These are phyloP conservation scores for Chelon auratus DNA, from an alignment of 2,797 vertebrate species.

Conservation along the genomic window DNA sequence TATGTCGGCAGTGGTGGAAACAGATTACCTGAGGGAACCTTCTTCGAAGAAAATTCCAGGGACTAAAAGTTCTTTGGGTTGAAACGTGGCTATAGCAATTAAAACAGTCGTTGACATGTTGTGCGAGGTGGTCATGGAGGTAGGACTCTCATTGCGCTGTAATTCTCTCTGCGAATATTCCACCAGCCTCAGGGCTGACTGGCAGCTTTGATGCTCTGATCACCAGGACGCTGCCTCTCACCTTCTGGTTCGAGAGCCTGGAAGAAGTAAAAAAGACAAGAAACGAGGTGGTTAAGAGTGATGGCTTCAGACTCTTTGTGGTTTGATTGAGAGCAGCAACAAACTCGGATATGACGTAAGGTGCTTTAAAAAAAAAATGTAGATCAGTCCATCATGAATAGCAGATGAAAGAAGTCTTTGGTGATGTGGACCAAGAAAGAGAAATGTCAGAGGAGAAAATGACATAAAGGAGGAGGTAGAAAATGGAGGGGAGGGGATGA, in stretches of 20 bases:
- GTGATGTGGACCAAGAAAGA: conserved; percentile 77
- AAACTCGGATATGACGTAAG: conserved; percentile 69
- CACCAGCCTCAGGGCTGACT: conserved; percentile 68
- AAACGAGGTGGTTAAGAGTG: conserved; percentile 63
- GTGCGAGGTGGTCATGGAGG: conserved; percentile 51
- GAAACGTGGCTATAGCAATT: conserved; percentile 41
- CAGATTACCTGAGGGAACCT: no score
- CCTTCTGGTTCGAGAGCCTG: conserved; percentile 68
- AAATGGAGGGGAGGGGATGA: conserved; percentile 60
- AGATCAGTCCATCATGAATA: conserved; percentile 79
- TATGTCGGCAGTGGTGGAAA: no score
- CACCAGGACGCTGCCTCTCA: conserved; percentile 72
- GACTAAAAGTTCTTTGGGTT: no score
- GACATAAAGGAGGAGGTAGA: conserved; percentile 75
- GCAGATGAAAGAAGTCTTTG: conserved; percentile 75
- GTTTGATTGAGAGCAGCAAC: conserved; percentile 79
- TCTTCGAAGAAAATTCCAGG: no score
- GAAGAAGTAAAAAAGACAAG: conserved; percentile 28
- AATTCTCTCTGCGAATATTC: conserved; percentile 55
- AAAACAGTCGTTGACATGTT: conserved; percentile 24
- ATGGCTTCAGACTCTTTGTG: conserved; percentile 68
- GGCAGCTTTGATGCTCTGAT: conserved; percentile 80
- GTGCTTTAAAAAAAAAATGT: conserved; percentile 69
- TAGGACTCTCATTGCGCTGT: conserved; percentile 33
- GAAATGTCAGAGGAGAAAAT: conserved; percentile 79